Evolutionary conservation across 2,888 invertebrate species (phyloP).

Genomic region (Podotricha telesiphe): DNA sequence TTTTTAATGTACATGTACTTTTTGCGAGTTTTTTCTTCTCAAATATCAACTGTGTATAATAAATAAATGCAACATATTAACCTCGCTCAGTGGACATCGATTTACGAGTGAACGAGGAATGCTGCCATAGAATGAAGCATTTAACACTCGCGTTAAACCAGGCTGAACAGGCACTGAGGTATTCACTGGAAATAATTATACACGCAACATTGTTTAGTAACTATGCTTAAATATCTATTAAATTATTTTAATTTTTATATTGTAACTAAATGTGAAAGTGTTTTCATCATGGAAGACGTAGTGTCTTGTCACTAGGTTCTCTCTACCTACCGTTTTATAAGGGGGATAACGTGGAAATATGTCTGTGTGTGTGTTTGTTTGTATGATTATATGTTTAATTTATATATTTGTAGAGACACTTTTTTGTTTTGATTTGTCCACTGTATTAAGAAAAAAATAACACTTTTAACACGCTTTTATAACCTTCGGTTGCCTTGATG

Average conservation of each 20-base stretch:
- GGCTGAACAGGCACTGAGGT: slow-evolving; percentile 67
- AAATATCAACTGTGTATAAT: slow-evolving; percentile 1
- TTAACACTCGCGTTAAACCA: slow-evolving; percentile 61
- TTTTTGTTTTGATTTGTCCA: too few relatives aligned
- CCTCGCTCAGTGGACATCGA: slow-evolving; percentile 48
- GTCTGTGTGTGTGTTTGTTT: too few relatives aligned
- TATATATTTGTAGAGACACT: too few relatives aligned
- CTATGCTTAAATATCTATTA: slow-evolving; percentile 17
- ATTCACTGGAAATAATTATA: slow-evolving; percentile 43
- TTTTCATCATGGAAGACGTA: not conserved
- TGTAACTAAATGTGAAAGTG: not conserved
- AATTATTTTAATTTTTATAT: not conserved
- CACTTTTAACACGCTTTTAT: too few relatives aligned
- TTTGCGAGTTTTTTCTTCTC: not conserved
- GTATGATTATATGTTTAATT: too few relatives aligned
- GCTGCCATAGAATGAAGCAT: slow-evolving; percentile 65
- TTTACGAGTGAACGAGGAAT: slow-evolving; percentile 59
- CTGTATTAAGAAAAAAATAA: too few relatives aligned
- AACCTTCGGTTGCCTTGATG: too few relatives aligned
- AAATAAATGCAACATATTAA: slow-evolving; percentile 24
- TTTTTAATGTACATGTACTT: not conserved
- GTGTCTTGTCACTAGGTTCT: too few relatives aligned
- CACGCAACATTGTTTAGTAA: slow-evolving; percentile 36
- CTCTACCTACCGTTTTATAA: too few relatives aligned
- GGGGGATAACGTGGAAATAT: too few relatives aligned